A percentile compares a stretch with the other conserved stretches of the same genome.
Evolutionary conservation across 2,797 vertebrate species (phyloP).

Genomic region (Diglossa cyanea): DNA sequence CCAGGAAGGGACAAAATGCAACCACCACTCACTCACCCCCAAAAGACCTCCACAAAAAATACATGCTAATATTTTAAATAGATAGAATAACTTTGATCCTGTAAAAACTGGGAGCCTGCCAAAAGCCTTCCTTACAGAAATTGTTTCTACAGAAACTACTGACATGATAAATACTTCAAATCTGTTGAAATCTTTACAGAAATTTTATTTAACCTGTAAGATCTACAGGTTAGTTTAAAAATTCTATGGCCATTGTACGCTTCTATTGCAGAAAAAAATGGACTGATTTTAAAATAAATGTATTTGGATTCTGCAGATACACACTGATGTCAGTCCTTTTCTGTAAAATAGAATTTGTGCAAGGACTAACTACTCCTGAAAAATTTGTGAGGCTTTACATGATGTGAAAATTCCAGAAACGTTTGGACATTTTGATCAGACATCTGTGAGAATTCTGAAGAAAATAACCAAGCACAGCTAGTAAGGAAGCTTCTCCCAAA

Average conservation of each 20-base stretch:
- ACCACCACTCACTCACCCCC: fast-evolving
- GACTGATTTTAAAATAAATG: neutral
- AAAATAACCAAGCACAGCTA: neutral
- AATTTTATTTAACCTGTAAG: neutral
- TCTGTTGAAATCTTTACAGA: neutral
- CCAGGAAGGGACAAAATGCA: neutral
- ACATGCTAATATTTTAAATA: neutral
- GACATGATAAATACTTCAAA: neutral
- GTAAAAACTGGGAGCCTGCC: neutral
- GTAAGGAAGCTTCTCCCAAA: neutral
- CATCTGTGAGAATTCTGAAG: neutral
- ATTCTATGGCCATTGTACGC: neutral
- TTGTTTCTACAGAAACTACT: neutral
- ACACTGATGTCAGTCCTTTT: neutral
- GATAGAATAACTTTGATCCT: neutral
- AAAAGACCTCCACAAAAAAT: fast-evolving
- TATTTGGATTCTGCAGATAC: neutral
- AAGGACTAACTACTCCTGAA: neutral
- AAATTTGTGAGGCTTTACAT: neutral
- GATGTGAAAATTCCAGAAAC: neutral
- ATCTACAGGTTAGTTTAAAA: neutral
- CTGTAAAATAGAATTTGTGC: neutral
- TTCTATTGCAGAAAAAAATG: neutral
- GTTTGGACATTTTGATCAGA: neutral
- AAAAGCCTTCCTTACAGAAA: neutral